A percentile compares a stretch with the other conserved stretches of the same genome.
Conservation (phyloP, 2,797 vertebrate genomes). For the Phoeniculus purpureus region DNA sequence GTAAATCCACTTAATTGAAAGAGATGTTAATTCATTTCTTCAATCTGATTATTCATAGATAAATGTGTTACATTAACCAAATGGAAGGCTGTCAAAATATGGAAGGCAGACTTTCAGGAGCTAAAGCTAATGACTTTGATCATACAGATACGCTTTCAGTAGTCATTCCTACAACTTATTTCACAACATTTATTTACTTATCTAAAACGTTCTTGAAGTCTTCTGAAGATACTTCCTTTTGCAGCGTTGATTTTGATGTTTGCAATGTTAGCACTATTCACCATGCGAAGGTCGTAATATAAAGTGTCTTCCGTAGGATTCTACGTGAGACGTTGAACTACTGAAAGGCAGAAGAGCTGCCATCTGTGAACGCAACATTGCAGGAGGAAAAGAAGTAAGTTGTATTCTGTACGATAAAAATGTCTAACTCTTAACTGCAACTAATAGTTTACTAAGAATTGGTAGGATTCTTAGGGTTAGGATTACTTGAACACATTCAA, state of each 20-base stretch:
- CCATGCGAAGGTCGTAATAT: constrained; percentile 43
- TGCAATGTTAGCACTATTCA: constrained; percentile 53
- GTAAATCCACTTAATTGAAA: constrained; percentile 66
- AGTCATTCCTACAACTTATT: constrained; percentile 37
- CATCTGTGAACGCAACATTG: constrained; percentile 31
- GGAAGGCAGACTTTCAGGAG: constrained; percentile 69
- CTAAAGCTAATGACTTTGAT: constrained; percentile 53
- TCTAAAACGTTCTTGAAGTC: constrained; percentile 59
- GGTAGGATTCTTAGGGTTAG: neutral
- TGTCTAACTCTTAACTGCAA: neutral
- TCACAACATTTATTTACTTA: constrained; percentile 35
- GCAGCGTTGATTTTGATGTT: neutral
- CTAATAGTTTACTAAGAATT: neutral
- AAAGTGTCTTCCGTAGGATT: constrained; percentile 50
- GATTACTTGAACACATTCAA: neutral
- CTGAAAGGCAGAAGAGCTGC: constrained; percentile 38
- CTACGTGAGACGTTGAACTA: constrained; percentile 32
- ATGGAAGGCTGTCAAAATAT: constrained; percentile 50
- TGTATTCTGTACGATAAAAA: neutral
- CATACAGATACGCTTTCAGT: constrained; percentile 36
- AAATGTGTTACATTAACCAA: constrained; percentile 37
- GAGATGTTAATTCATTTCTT: constrained; percentile 60
- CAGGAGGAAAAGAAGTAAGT: neutral
- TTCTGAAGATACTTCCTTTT: constrained; percentile 29
- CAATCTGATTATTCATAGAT: constrained; percentile 34